Evolutionary conservation across 64 coral and sea anemone genomes (phyloP).

Genomic region (Anthopleura sola): DNA sequence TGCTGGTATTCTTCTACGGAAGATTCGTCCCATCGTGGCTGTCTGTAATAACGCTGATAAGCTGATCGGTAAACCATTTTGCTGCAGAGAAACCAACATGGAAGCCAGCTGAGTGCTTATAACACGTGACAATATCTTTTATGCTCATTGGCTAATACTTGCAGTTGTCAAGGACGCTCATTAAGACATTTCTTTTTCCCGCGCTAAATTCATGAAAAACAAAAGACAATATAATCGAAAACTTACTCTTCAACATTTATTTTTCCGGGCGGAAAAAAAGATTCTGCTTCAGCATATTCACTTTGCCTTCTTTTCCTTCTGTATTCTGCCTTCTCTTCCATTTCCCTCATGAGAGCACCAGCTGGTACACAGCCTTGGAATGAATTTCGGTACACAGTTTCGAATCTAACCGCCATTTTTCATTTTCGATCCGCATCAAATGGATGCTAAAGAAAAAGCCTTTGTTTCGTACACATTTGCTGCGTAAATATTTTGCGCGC

Average conservation of each 20-base stretch:
- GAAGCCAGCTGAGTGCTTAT: constrained; percentile 30
- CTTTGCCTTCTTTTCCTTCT: background rate
- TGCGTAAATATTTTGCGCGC: background rate
- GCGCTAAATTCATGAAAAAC: background rate
- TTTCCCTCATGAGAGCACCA: background rate
- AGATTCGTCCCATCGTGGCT: constrained; percentile 89
- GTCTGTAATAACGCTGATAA: constrained; percentile 61
- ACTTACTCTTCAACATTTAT: background rate
- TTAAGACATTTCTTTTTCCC: background rate
- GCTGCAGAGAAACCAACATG: constrained; percentile 10
- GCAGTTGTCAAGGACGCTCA: constrained; percentile 30
- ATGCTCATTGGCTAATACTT: background rate
- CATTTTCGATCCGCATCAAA: background rate
- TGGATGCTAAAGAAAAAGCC: background rate
- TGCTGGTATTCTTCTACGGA: constrained; percentile 73
- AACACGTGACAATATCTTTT: constrained; percentile 7
- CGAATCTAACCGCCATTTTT: background rate
- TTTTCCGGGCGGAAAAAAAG: background rate
- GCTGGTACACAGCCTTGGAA: background rate
- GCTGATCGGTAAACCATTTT: constrained; percentile 82
- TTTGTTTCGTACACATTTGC: background rate
- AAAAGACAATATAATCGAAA: background rate
- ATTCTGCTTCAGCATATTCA: background rate
- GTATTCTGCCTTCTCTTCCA: background rate
- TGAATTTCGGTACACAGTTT: background rate